Evolutionary conservation across 2,888 invertebrate genomes (phyloP), one percentile per base, ranked within the genome.

Genomic region (Dorcus parallelipipedus): DNA sequence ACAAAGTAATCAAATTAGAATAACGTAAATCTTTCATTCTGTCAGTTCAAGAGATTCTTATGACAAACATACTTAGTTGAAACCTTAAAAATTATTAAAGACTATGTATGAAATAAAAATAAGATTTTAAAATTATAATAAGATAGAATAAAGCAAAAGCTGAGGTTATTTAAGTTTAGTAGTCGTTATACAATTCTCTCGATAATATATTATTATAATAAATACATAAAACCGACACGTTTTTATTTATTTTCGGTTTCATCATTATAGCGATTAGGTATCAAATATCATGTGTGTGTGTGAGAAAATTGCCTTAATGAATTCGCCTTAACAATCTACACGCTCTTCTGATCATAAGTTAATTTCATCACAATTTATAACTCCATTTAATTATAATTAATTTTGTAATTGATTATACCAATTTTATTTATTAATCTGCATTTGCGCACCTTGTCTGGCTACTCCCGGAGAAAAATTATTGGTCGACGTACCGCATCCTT

Each of bases 191-290:
- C 26, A 33, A 33, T 33, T 33, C 26, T 33, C 23, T 10, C 14
- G 9, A 49, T 54, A 54, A 41, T 23, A 8, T 56, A 39, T 56
- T 40, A 56, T 52, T 52, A 56, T 56, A 42, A 52, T 56, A 56
- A 56, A 43, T 45, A 51, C 45, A 56, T 38, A 45, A 56, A 20
- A 43, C 43, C n/a, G 43, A 45, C 38, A 26, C 45, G 45, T 45
- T 45, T 45, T 45, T 45, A 23, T 45, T 9, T 23, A 23, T 9
- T 23, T 10, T 9, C 45, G 41, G 41, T 20, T 45, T 45, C 23
- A 20, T 45, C 23, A 45, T 45, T 45, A 45, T 45, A 45, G 45
- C 45, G 23, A 45, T 45, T 45, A 45, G 45, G 45, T 45, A 45
- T 45, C 45, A 23, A 45, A 45, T 45, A 45, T 45, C 45, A 23